Evolutionary conservation across 2,797 vertebrate species (phyloP).

Genomic region (Clarias platycephalus): DNA sequence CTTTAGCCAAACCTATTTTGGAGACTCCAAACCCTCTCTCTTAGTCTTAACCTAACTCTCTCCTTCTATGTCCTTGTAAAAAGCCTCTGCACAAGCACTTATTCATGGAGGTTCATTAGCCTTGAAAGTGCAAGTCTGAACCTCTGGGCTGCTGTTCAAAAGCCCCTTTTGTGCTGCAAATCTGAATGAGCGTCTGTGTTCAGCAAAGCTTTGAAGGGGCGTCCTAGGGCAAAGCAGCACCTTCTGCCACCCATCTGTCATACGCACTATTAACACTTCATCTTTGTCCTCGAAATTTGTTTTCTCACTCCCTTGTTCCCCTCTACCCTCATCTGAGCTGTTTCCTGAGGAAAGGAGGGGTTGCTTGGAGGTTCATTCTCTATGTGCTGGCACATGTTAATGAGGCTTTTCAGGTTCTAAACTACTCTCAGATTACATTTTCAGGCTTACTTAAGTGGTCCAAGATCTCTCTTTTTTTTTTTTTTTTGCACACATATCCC

Average conservation of each 20-base stretch:
- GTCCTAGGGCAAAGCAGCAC: constrained; percentile 49
- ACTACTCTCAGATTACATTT: constrained; percentile 46
- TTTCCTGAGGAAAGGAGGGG: constrained; percentile 54
- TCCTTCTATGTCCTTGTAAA: constrained; percentile 48
- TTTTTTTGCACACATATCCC: neutral
- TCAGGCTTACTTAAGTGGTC: constrained; percentile 5
- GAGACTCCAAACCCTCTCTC: constrained; percentile 54
- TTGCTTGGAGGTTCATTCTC: constrained; percentile 22
- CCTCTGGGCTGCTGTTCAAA: constrained; percentile 49
- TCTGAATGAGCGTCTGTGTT: constrained; percentile 43
- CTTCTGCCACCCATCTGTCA: constrained; percentile 61
- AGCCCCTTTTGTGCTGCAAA: constrained; percentile 20
- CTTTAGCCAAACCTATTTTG: constrained; percentile 45
- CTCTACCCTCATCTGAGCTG: constrained; percentile 41
- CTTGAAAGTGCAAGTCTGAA: constrained; percentile 57
- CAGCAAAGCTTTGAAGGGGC: constrained; percentile 56
- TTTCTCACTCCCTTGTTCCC: constrained; percentile 40
- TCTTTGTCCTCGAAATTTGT: constrained; percentile 36
- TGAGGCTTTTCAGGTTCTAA: constrained; percentile 36
- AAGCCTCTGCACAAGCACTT: constrained; percentile 27
- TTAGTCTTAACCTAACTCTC: constrained; percentile 36
- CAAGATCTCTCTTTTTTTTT: neutral
- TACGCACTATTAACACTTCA: constrained; percentile 67
- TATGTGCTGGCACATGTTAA: constrained; percentile 49
- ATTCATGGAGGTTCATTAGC: constrained; percentile 54